Evolutionary conservation across 2,113 vertebrate species (phyloP), one percentile per base, ranked within the genome.

Genomic region (Rutilus rutilus): DNA sequence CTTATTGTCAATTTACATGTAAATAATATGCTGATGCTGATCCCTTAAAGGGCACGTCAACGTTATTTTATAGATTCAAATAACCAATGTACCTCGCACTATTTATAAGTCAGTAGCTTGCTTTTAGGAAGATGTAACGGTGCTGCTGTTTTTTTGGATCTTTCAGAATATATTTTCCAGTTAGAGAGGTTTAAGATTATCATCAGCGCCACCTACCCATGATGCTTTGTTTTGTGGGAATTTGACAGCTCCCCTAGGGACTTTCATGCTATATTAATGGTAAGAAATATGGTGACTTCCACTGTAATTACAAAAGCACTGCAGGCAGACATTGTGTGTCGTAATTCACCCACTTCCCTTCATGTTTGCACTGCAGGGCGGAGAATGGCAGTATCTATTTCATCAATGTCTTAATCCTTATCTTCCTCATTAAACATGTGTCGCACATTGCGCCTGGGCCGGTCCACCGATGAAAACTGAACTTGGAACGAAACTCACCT

Each of bases 241-340:
- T 92, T 86, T 71, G 82, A 90, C 89, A 90, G 87, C 85, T 91
- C 90, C 92, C 94, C 91, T 86, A 90, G 87, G 92, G 93, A 93
- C 85, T 88, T 86, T 90, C 89, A 90, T 93, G 91, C 91, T 91
- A 92, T 87, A 90, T 91, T 91, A 93, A 88, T 87, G 86, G 88
- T 87, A 92, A 90, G 92, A 91, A 93, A 91, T 91, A 92, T 50
- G 74, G 90, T 87, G 84, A 86, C 89, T 88, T 91, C 88, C 89
- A 89, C 89, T 93, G 90, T 93, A 94, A 95, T 94, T 94, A 94
- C 92, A 91, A 92, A 93, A 92, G 85, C 89, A 93, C 93, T 92
- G 78, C 86, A 86, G 92, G 94, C 91, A 78, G 90, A 85, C 90
- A 87, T 79, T 71, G 75, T 73, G 86, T 78, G 75, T 86, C 90